Conservation (phyloP, 2,113 vertebrate genomes). For the Xiphophorus couchianus region DNA sequence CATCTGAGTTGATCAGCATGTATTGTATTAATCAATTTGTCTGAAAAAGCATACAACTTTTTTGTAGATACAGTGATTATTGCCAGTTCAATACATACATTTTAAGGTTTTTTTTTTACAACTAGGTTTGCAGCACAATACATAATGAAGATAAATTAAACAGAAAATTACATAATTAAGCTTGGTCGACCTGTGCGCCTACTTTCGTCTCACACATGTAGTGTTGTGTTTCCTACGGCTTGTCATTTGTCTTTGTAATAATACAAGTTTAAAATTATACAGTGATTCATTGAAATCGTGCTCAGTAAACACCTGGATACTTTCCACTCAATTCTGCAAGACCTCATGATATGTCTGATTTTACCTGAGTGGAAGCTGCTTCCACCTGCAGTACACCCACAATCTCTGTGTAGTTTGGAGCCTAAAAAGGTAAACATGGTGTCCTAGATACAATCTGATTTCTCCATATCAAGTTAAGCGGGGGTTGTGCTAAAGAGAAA, state of each 20-base stretch:
- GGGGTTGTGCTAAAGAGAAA: slow-evolving; percentile 43
- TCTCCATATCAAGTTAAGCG: slow-evolving; percentile 55
- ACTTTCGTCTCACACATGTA: slow-evolving; percentile 45
- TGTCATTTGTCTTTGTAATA: slow-evolving; percentile 63
- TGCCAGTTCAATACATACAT: slow-evolving; percentile 35
- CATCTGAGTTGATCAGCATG: slow-evolving; percentile 77
- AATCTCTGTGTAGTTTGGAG: slow-evolving; percentile 43
- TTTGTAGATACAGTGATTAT: slow-evolving; percentile 64
- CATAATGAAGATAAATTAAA: slow-evolving; percentile 16
- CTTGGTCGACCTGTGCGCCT: slow-evolving; percentile 54
- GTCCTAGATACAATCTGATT: slow-evolving; percentile 30
- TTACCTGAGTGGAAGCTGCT: slow-evolving; percentile 46
- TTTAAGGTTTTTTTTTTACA: slow-evolving; percentile 45
- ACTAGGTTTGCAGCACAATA: slow-evolving; percentile 59
- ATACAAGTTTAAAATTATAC: slow-evolving; percentile 37
- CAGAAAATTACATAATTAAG: slow-evolving; percentile 61
- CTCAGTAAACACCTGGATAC: slow-evolving; percentile 21
- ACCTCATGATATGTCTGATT: slow-evolving; percentile 51
- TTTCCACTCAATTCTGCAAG: slow-evolving; percentile 51
- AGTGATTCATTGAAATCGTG: slow-evolving; percentile 15
- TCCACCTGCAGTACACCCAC: slow-evolving; percentile 46
- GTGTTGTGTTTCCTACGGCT: slow-evolving; percentile 62
- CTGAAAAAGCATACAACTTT: slow-evolving; percentile 72
- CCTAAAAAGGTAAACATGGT: slow-evolving; percentile 22
- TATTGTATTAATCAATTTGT: slow-evolving; percentile 72